Conservation (phyloP, 2,888 invertebrate species). For the Pogonocherus hispidulus region DNA sequence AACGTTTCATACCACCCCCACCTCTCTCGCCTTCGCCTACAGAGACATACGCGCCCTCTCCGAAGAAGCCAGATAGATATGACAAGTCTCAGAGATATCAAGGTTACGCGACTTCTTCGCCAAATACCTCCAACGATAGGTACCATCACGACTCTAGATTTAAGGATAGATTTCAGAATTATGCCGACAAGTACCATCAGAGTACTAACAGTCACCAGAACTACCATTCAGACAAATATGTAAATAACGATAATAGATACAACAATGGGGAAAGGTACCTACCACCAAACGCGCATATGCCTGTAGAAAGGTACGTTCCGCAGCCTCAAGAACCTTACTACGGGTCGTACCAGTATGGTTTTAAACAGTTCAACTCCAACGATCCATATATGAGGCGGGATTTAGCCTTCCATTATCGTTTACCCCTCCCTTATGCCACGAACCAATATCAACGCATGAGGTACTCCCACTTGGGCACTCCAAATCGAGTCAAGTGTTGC, state of each 20-base stretch:
- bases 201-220: constrained; percentile 41
- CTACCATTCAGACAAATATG: constrained; percentile 46
- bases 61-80: constrained; percentile 61
- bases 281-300: constrained; percentile 79
- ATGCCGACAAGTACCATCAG: constrained; percentile 41
- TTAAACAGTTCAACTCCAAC: constrained; percentile 60
- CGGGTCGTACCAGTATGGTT: constrained; percentile 64
- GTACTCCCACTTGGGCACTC: constrained; percentile 62
- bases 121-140: constrained; percentile 51
- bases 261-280: constrained; percentile 71
- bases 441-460: constrained; percentile 66
- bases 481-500: constrained; percentile 65
- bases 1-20: constrained; percentile 71
- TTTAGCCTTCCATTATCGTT: constrained; percentile 73
- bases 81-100: constrained; percentile 55
- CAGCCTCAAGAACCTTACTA: constrained; percentile 74
- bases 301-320: constrained; percentile 81
- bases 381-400: constrained; percentile 75
- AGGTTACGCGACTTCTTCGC: constrained; percentile 53
- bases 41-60: constrained; percentile 59
- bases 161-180: constrained; percentile 45
- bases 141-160: constrained; percentile 43
- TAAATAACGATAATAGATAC: constrained; percentile 56
- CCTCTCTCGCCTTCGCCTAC: constrained; percentile 66
- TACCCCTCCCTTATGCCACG: constrained; percentile 68